phyloP scores from a whole-genome alignment of 2,113 vertebrate genomes.

The Pantherophis guttatus region DNA sequence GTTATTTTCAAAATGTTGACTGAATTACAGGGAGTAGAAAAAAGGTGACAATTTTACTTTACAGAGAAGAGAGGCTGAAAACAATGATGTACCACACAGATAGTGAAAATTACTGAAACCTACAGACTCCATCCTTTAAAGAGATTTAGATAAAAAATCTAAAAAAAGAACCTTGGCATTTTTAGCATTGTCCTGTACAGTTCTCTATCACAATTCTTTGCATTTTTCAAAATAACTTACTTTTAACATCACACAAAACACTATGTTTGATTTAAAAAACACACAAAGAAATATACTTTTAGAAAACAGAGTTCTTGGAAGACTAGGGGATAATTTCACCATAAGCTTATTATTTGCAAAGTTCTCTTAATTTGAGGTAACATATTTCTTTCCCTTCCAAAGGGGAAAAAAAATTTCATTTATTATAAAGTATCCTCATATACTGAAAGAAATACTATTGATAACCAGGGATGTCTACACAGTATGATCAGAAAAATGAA shows the following conservation, averaged over 20 bases:
- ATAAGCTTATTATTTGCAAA: background rate
- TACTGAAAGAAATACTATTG: background rate
- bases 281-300: background rate
- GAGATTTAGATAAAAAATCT: constrained; percentile 35
- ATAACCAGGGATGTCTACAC: background rate
- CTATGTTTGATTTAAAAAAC: constrained; percentile 1
- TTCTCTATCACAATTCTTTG: background rate
- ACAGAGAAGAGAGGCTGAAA: constrained; percentile 36
- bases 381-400: background rate
- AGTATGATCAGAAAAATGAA: too few relatives aligned
- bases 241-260: background rate
- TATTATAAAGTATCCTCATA: constrained; percentile 4
- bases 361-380: background rate
- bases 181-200: constrained; percentile 20
- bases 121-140: constrained; percentile 2
- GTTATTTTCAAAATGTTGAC: constrained; percentile 4
- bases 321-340: background rate
- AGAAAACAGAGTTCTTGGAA: background rate
- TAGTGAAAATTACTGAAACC: constrained; percentile 46
- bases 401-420: background rate
- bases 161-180: constrained; percentile 10
- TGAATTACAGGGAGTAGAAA: constrained; percentile 13
- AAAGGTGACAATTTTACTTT: constrained; percentile 44
- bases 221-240: background rate
- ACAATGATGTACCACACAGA: constrained; percentile 42